A percentile compares a stretch with the other conserved stretches of the same genome.
Conservation (phyloP, 35 echinoderm and acorn worm genomes). For the Acanthaster planci region DNA sequence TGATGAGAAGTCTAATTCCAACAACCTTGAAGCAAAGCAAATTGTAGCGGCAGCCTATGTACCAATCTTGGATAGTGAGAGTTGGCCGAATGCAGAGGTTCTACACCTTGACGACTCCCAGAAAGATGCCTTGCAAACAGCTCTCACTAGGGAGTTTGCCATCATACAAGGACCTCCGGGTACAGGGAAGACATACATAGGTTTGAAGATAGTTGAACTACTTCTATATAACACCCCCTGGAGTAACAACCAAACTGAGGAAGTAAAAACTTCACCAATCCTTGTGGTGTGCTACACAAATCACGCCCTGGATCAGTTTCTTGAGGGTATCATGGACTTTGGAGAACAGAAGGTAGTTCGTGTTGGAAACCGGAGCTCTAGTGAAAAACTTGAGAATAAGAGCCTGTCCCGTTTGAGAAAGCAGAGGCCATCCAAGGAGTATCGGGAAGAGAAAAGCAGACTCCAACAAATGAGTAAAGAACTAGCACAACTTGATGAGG, state of each 20-base stretch:
- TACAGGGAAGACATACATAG: conserved; percentile 89
- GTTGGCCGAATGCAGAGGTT: conserved; percentile 47
- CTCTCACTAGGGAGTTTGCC: conserved; percentile 64
- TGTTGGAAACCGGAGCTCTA: conserved; percentile 79
- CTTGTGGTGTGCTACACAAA: conserved; percentile 90
- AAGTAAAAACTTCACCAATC: conserved; percentile 53
- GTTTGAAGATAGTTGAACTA: conserved; percentile 66
- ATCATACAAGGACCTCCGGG: conserved; percentile 88
- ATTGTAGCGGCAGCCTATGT: background rate
- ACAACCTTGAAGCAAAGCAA: background rate
- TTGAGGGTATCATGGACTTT: conserved; percentile 78
- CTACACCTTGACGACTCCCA: conserved; percentile 63
- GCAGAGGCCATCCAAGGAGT: background rate
- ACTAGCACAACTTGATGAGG: background rate
- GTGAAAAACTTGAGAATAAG: conserved; percentile 55
- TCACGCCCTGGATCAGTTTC: conserved; percentile 95
- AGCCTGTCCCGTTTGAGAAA: background rate
- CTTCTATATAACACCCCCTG: conserved; percentile 60
- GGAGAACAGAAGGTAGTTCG: conserved; percentile 57
- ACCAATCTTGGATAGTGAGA: background rate
- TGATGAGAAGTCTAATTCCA: background rate
- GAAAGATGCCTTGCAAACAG: conserved; percentile 49
- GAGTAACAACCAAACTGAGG: background rate
- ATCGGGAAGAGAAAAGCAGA: background rate
- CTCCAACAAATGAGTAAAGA: background rate